phyloP scores from a whole-genome alignment of 2,888 invertebrate species.

The Hydroisotoma schaefferi region DNA sequence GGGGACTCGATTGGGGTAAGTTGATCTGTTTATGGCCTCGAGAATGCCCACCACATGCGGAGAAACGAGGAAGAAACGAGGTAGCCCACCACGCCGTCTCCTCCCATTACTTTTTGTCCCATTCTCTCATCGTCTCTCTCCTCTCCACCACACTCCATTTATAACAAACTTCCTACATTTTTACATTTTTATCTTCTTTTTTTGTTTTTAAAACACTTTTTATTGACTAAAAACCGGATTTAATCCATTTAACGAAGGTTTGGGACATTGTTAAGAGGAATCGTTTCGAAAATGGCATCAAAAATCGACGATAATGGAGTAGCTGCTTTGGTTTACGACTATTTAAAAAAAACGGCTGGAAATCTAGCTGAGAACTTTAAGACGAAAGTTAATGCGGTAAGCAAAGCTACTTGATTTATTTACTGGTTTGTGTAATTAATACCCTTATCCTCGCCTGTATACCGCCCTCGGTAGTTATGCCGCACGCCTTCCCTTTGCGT shows the following conservation, averaged over 20 bases:
- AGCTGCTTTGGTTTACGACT: conserved; percentile 64
- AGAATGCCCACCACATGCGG: too few relatives aligned
- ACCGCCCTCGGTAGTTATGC: too few relatives aligned
- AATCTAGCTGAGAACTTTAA: conserved; percentile 66
- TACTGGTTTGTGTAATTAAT: too few relatives aligned
- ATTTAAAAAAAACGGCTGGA: conserved; percentile 63
- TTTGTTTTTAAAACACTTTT: neutral
- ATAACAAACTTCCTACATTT: too few relatives aligned
- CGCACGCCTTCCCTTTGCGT: too few relatives aligned
- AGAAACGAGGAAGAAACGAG: conserved; percentile 1
- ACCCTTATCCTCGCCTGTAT: too few relatives aligned
- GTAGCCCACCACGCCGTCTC: neutral
- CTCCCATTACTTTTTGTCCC: too few relatives aligned
- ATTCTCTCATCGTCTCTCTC: too few relatives aligned
- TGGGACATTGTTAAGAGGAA: neutral
- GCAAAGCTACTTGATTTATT: too few relatives aligned
- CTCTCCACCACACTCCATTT: too few relatives aligned
- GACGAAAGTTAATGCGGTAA: conserved; percentile 71
- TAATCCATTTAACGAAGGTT: neutral
- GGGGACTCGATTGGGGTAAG: too few relatives aligned
- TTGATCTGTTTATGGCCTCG: too few relatives aligned
- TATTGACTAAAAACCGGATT: neutral
- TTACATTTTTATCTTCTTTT: neutral
- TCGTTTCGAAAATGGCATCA: conserved; percentile 31
- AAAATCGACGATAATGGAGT: conserved; percentile 53